Base-by-base conservation (phyloP, 1,140 invertebrate species). In the Mercenaria mercenaria region DNA sequence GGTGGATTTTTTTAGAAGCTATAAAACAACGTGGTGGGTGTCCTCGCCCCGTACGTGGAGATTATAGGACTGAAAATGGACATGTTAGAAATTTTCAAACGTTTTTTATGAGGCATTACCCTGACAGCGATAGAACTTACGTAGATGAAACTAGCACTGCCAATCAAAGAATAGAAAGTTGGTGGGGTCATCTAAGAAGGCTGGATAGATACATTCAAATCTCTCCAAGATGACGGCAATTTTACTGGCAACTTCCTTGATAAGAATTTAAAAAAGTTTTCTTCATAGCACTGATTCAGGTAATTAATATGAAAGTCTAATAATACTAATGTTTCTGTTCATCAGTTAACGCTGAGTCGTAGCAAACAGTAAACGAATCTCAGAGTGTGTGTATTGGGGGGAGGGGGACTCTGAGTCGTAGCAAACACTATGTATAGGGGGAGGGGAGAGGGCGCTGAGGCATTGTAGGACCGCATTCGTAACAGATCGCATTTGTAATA, bases 1-100 rank as follows among this genome's bases (percentile, higher is more conserved):
- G 90, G 39, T 26, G 90, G 91, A 59, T 94, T 94, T 76, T 95
- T 82, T 76, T 93, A 18, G 69, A 93, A 72, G 72, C 92, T 50
- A 87, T 95, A 37, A 29, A 76, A 26, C 23, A 41, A 61, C 32
- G 32, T 3, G 47, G 67, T 41, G 89, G 92, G 0, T 89, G 47
- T 84, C 88, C 92, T 23, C 0, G 11, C 81, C 29, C 74, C n/a
- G 50, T 92, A 11, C 37, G 83, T 32, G 89, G 81, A 32, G 92
- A 92, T 79, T 59, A 15, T 26, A 91, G 91, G 18, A 92, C 92
- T 34, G 91, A 92, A 80, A 92, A 61, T 95, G 86, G 76, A 26
- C 50, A 86, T 52, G 85, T 90, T n/a, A 43, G 41, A 29, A 6
- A 74, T 10, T 52, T 92, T n/a, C 90, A 92, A 79, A 23, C 26